A percentile compares a stretch with the other conserved stretches of the same genome.
Evolutionary conservation across 2,888 invertebrate genomes (phyloP).

Genomic region (Phortica magna): DNA sequence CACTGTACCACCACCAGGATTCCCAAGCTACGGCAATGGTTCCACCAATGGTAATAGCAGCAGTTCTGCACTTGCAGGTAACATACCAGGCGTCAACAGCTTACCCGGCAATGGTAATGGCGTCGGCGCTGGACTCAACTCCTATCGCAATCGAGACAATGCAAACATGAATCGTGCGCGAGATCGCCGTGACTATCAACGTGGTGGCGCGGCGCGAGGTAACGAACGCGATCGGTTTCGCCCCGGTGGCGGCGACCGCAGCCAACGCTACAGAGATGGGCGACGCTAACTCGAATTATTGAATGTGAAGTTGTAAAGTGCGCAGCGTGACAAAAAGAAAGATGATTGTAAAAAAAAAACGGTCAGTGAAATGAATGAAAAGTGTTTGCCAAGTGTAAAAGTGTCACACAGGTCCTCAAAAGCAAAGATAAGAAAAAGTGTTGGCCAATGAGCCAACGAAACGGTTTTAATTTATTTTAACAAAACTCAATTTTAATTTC

Average conservation of each 20-base stretch:
- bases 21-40: conserved; percentile 62
- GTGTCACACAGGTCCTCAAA: conserved; percentile 5
- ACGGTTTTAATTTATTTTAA: conserved; percentile 2
- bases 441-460: background rate
- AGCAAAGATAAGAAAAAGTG: background rate
- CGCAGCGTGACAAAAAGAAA: conserved; percentile 17
- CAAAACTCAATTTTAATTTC: background rate
- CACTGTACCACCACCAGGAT: conserved; percentile 71
- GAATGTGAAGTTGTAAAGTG: conserved; percentile 12
- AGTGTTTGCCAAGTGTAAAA: conserved; percentile 21
- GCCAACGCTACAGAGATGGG: conserved; percentile 66
- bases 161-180: conserved; percentile 73
- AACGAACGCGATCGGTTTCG: conserved; percentile 79
- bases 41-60: conserved; percentile 56
- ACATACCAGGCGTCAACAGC: conserved; percentile 46
- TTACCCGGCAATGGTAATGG: conserved; percentile 52
- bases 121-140: conserved; percentile 58
- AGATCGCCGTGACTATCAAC: conserved; percentile 68
- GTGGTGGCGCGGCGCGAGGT: conserved; percentile 59
- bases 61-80: conserved; percentile 47
- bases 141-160: conserved; percentile 70
- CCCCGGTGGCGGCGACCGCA: conserved; percentile 73
- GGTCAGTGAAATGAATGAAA: conserved; percentile 16
- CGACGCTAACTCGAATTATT: conserved; percentile 54
- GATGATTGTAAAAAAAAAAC: conserved; percentile 8